phyloP scores from a whole-genome alignment of 2,113 vertebrate species.

The Psilopogon haemacephalus region DNA sequence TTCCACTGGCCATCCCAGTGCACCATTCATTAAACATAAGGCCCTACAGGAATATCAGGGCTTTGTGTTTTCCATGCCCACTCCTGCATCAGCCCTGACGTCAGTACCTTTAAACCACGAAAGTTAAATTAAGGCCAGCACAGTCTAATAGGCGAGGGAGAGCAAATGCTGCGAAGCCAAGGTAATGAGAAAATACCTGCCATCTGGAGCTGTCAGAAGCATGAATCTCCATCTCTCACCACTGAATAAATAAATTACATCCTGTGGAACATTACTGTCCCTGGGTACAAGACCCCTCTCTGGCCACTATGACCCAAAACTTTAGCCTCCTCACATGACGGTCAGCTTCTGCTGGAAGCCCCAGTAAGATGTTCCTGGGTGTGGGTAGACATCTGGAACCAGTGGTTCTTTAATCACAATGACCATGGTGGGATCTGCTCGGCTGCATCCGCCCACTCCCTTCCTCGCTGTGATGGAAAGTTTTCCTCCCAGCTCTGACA shows the following conservation, averaged over 20 bases:
- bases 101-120: neutral
- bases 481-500: conserved; percentile 28
- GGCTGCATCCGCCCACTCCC: neutral
- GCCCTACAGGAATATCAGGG: conserved; percentile 3
- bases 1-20: neutral
- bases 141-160: neutral
- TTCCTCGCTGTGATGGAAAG: conserved; percentile 18
- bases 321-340: neutral
- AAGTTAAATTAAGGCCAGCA: neutral
- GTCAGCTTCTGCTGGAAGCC: neutral
- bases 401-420: neutral
- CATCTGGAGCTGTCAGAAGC: conserved; percentile 56
- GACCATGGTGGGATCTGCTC: neutral
- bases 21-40: conserved; percentile 35
- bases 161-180: neutral
- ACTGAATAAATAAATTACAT: conserved; percentile 42
- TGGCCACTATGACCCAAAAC: neutral
- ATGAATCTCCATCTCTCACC: neutral
- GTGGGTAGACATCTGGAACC: neutral
- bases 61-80: neutral
- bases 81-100: neutral
- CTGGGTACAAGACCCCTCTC: neutral
- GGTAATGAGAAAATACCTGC: conserved; percentile 29
- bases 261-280: neutral
- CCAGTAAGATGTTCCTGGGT: neutral